These are phyloP conservation scores for Drosophila parthenogenetica DNA, from an alignment of 2,888 invertebrate genomes.

Conservation along the genomic window DNA sequence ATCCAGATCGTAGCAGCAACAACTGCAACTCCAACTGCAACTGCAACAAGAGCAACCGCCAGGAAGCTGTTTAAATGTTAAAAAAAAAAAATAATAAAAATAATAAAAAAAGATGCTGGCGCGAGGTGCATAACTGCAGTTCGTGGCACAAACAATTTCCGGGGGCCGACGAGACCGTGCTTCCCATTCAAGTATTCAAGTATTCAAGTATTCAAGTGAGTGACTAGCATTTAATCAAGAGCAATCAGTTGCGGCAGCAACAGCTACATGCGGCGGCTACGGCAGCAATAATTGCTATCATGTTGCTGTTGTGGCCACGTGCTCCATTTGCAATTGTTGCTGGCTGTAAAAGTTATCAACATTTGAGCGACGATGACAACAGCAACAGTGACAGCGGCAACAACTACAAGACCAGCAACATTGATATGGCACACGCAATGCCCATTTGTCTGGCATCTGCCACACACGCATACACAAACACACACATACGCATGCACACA, in stretches of 20 bases:
- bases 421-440: conserved; percentile 75
- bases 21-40: conserved; percentile 18
- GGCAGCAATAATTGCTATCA: conserved; percentile 60
- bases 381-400: conserved; percentile 34
- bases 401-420: conserved; percentile 40
- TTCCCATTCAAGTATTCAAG: conserved; percentile 59
- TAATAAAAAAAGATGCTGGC: conserved; percentile 30
- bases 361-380: conserved; percentile 68
- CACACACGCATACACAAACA: conserved; percentile 53
- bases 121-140: conserved; percentile 61
- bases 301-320: conserved; percentile 62
- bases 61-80: conserved; percentile 70
- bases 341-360: conserved; percentile 58
- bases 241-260: conserved; percentile 66
- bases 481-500: conserved; percentile 25
- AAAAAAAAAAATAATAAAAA: no score
- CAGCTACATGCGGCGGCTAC: conserved; percentile 40
- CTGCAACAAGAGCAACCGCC: conserved; percentile 41
- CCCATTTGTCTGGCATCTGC: conserved; percentile 73
- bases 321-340: conserved; percentile 66
- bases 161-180: conserved; percentile 52
- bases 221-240: conserved; percentile 76
- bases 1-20: conserved; percentile 22
- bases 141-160: conserved; percentile 75
- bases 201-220: conserved; percentile 70